Conservation (phyloP, 2,113 vertebrate species). For the Tachysurus vachellii region DNA sequence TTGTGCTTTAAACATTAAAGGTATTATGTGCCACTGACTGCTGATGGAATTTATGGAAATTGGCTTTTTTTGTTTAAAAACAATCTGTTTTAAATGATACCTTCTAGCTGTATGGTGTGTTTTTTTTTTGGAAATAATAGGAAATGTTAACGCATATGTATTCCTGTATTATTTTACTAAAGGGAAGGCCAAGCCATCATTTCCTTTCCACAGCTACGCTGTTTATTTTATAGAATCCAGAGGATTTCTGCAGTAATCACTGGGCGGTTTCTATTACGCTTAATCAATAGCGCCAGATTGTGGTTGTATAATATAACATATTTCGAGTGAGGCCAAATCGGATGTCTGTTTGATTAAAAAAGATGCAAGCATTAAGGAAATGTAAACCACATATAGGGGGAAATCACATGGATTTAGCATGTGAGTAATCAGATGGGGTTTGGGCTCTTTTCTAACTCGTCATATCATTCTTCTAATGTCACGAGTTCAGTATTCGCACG, state of each 20-base stretch:
- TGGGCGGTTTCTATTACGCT: slow-evolving; percentile 5
- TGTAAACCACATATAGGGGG: not conserved
- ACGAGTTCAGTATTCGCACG: not conserved
- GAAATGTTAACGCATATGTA: not conserved
- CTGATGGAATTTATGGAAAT: not conserved
- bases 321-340: not conserved
- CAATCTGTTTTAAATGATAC: not conserved
- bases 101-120: not conserved
- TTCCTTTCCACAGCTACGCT: no score
- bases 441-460: not conserved
- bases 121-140: not conserved
- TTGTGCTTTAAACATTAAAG: not conserved
- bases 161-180: no score
- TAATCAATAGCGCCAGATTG: not conserved
- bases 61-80: not conserved
- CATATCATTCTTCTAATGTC: not conserved
- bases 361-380: not conserved
- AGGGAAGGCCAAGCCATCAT: not conserved
- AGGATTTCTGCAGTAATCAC: not conserved
- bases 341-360: not conserved
- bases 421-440: not conserved
- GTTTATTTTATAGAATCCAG: not conserved
- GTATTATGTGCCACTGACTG: not conserved
- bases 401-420: not conserved
- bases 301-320: not conserved